Base-by-base conservation (phyloP, 2,888 invertebrate species). In the Caenorhabditis sp. region DNA sequence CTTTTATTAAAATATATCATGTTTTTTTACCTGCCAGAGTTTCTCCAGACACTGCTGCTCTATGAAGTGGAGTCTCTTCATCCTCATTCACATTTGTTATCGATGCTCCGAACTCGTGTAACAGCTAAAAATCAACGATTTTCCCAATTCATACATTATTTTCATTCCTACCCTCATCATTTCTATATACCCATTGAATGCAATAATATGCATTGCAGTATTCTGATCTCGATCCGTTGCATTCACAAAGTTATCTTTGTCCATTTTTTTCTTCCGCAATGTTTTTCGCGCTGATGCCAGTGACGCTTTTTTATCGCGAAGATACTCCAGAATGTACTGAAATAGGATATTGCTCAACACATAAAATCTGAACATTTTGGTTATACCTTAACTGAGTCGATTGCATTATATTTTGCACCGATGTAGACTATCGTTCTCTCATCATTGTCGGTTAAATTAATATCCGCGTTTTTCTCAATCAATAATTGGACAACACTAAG, bases 161-260 rank as follows among this genome's bases (percentile, higher is more conserved):
- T n/a, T 31, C 14, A 21, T 7, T 27, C 27, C 2, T 20, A 81
- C 79, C 63, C 54, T 52, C 63, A 74, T 66, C 57, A 76, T 76
- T 31, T 83, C 80, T 23, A 77, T 36, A 62, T 80, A 81, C 10
- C 80, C 81, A 57, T 89, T 88, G 77, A 87, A 81, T 21, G 89
- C 87, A 20, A 90, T 90, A 59, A 89, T 85, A 77, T 90, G 90
- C 61, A 90, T 87, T 1, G 90, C 89, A 36, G 88, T 88, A 77
- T 89, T 89, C 73, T 89, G 89, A 81, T 88, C 89, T 56, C 88
- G 86, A 82, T 90, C 90, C 68, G 88, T 85, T 21, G 82, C 78
- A 69, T 89, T 88, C 38, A 90, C 82, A 77, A 90, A 80, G 10
- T 56, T 17, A 10, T 14, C 25, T 5, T 3, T 50, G 14, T 52